Evolutionary conservation across 2,888 invertebrate species (phyloP).

Genomic region (Luperina nickerlii): DNA sequence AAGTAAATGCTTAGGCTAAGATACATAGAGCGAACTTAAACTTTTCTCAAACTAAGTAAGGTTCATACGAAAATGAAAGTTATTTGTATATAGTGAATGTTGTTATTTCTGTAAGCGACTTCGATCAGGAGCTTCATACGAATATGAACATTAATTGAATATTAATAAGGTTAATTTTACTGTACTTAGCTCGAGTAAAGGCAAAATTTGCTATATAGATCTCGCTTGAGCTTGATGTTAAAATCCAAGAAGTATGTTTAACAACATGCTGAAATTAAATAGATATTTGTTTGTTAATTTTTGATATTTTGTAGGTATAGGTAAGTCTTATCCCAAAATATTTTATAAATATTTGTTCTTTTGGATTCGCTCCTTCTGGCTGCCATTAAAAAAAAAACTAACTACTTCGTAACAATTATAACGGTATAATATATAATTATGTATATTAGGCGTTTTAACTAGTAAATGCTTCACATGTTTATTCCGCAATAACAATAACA

Average conservation of each 20-base stretch:
- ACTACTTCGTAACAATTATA: constrained; percentile 18
- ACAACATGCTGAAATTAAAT: not conserved
- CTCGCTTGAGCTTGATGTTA: not conserved
- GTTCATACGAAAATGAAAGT: not conserved
- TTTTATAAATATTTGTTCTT: not conserved
- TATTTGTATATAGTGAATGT: not conserved
- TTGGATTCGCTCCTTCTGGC: not conserved
- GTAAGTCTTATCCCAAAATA: not conserved
- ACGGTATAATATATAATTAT: not conserved
- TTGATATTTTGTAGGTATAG: not conserved
- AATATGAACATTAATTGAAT: not conserved
- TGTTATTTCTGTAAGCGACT: not conserved
- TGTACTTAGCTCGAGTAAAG: not conserved
- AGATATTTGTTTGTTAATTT: not conserved
- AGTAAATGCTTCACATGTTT: constrained; percentile 46
- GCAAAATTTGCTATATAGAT: not conserved
- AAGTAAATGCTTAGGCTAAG: constrained; percentile 1
- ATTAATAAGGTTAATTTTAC: not conserved
- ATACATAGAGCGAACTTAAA: not conserved
- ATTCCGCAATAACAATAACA: constrained; percentile 2
- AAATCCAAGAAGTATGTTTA: not conserved
- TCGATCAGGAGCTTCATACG: not conserved
- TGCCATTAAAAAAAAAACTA: not conserved
- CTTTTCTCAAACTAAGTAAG: not conserved
- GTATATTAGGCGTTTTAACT: constrained; percentile 11